Percentiles rank a stretch among this genome's conserved stretches.
Conservation (phyloP, 2,888 invertebrate genomes). For the Nemoura dubitans region DNA sequence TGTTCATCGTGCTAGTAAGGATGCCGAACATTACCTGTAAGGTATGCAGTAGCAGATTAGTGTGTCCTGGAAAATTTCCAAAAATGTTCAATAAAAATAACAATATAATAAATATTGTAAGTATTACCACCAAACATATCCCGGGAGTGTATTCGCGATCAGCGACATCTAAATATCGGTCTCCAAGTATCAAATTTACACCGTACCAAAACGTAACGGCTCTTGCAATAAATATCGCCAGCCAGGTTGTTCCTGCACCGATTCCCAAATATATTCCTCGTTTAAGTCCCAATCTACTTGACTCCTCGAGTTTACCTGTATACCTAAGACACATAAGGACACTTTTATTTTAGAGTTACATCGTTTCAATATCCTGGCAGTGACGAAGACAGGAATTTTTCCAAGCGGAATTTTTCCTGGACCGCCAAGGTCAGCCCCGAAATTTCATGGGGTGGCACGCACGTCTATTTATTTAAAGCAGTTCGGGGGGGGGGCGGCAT, state of each 20-base stretch:
- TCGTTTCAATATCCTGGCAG: no score
- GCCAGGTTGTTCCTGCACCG: slow-evolving; percentile 56
- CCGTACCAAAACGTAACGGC: slow-evolving; percentile 62
- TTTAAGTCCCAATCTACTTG: slow-evolving; percentile 52
- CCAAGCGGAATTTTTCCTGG: no score
- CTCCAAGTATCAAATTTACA: slow-evolving; percentile 57
- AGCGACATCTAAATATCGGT: slow-evolving; percentile 48
- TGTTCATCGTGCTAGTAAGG: slow-evolving; percentile 79
- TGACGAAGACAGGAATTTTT: no score
- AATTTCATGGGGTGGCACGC: no score
- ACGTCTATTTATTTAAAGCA: no score
- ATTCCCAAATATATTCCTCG: slow-evolving; percentile 55
- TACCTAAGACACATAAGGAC: slow-evolving; percentile 54
- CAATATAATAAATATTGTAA: no score
- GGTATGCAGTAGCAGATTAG: no score
- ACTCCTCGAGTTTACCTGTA: slow-evolving; percentile 51
- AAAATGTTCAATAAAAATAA: no score
- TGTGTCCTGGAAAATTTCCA: no score
- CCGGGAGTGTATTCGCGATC: slow-evolving; percentile 55
- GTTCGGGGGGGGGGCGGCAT: no score
- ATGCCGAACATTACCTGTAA: slow-evolving; percentile 82
- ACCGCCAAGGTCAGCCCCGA: no score
- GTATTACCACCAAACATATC: slow-evolving; percentile 56
- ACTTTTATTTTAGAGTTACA: neutral
- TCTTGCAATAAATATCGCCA: slow-evolving; percentile 58